Conservation (phyloP, 2,797 vertebrate genomes). For the Microchirus variegatus region DNA sequence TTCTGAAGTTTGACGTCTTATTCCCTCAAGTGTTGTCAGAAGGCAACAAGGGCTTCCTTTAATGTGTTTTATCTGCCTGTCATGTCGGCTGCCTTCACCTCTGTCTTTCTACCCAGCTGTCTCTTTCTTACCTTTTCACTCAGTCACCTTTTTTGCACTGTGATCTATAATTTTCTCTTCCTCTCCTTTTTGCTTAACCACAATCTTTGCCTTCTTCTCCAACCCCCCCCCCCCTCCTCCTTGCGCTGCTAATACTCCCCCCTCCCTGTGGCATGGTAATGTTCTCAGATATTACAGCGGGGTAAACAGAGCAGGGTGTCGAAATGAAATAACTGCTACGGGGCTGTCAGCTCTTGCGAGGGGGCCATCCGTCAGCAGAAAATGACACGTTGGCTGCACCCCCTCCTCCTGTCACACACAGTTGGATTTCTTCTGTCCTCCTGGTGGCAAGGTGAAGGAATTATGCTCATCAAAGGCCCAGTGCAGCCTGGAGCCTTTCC, state of each 20-base stretch:
- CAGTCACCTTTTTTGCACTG: conserved; percentile 55
- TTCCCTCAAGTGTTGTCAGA: conserved; percentile 67
- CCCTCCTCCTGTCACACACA: conserved; percentile 45
- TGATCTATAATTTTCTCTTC: conserved; percentile 26
- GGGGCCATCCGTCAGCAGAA: conserved; percentile 75
- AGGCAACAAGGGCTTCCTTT: conserved; percentile 68
- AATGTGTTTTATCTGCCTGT: conserved; percentile 69
- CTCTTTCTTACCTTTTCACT: conserved; percentile 34
- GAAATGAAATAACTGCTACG: conserved; percentile 76
- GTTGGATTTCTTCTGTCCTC: conserved; percentile 66
- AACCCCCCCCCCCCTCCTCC: background rate
- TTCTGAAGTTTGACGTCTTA: conserved; percentile 62
- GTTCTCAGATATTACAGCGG: conserved; percentile 75
- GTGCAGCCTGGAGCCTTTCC: conserved; percentile 70
- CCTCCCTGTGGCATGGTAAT: conserved; percentile 61
- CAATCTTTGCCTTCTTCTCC: conserved; percentile 14
- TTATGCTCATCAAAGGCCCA: conserved; percentile 73
- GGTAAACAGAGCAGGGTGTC: conserved; percentile 78
- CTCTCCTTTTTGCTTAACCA: conserved; percentile 4
- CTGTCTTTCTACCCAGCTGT: conserved; percentile 21
- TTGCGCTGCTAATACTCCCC: conserved; percentile 29
- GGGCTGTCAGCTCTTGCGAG: conserved; percentile 71
- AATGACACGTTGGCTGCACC: conserved; percentile 64
- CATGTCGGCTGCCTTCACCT: conserved; percentile 60
- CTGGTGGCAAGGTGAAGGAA: conserved; percentile 79